These are phyloP conservation scores for Monoplex corrugatus DNA, from an alignment of 2,888 invertebrate genomes.

Conservation along the genomic window DNA sequence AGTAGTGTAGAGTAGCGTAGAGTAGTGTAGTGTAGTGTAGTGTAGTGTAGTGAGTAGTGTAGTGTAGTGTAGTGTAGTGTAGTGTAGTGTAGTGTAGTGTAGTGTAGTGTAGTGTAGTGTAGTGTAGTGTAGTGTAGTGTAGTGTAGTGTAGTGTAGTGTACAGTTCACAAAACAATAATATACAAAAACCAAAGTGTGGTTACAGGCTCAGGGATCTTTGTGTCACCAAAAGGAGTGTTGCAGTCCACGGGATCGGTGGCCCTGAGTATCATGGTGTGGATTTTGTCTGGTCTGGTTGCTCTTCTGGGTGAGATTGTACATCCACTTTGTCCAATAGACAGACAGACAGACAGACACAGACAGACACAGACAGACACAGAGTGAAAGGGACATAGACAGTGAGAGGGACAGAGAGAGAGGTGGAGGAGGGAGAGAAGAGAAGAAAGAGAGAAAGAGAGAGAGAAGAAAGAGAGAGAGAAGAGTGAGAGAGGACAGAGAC, in stretches of 20 bases:
- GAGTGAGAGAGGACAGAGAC: neutral
- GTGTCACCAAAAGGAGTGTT: conserved; percentile 98
- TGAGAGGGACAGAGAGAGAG: neutral
- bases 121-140: no score
- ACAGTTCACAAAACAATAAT: no score
- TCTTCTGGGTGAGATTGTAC: conserved; percentile 66
- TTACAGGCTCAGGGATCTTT: conserved; percentile 99
- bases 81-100: no score
- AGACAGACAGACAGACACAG: neutral
- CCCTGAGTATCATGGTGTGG: conserved; percentile 82
- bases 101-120: no score
- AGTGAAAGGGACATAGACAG: neutral
- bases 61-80: no score
- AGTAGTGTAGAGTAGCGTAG: no score
- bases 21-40: no score
- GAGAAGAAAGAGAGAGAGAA: conserved; percentile 30
- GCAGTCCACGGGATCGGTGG: conserved; percentile 92
- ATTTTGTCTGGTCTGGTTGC: conserved; percentile 67
- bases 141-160: no score
- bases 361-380: neutral
- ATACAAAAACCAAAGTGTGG: no score
- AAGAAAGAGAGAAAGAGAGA: conserved; percentile 8
- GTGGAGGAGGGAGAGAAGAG: neutral
- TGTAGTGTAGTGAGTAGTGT: no score
- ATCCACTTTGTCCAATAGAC: neutral